Evolutionary conservation across 2,113 vertebrate species (phyloP), one percentile per base, ranked within the genome.

Genomic region (Megalops atlanticus): DNA sequence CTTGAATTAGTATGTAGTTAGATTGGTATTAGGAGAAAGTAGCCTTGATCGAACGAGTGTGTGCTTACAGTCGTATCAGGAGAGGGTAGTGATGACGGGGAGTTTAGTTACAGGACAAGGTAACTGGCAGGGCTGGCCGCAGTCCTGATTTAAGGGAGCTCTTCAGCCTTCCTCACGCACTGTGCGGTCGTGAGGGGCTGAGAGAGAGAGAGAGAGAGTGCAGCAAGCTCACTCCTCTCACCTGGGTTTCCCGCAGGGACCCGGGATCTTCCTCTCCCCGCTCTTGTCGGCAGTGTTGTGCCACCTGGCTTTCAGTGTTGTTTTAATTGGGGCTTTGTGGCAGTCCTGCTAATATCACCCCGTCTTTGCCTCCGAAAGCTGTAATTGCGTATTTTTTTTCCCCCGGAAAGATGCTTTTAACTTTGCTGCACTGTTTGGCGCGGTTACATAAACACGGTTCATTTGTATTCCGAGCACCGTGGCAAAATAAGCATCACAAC

Each of bases 341-440:
- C 21, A n/a, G 18, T 4, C 52, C 8, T 6, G 52, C 52, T 3
- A 58, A 49, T 16, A 54, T 4, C 49, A 3, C 49, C 49, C 78
- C 80, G 80, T 81, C 83, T 85, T 85, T 82, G 84, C 76, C 77
- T 83, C 81, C 81, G 84, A 82, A 73, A 64, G 76, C 76, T 82
- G 78, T 88, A 88, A 86, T 88, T 86, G 84, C 85, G 82, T n/a
- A n/a, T n/a, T n/a, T n/a, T 88, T 88, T 85, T 74, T 71, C 81
- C 82, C n/a, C 81, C 82, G 85, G 76, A 84, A 68, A 69, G 68
- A 43, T 27, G 41, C 71, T 54, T 76, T 85, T 84, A 82, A 81
- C 87, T 85, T 80, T 3, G 0, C 35, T 80, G 38, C 47, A 58
- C 74, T 12, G 33, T 82, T 85, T 85, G 76, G 75, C 79, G 54